Evolutionary conservation across 2,888 invertebrate species (phyloP).

Genomic region (Drosophila algonquin): DNA sequence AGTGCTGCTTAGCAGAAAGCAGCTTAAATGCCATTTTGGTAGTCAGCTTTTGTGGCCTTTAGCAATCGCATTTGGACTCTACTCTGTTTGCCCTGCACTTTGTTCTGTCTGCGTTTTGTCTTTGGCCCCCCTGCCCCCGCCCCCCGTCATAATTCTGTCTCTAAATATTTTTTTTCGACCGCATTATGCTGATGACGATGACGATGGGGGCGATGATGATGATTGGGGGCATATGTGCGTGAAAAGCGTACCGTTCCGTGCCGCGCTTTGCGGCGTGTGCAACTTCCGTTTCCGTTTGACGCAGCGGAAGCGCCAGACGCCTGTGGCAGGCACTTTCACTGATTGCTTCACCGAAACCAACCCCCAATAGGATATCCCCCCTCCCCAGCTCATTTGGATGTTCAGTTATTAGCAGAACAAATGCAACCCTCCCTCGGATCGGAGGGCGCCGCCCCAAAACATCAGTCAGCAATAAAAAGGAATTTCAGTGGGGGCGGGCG

Average conservation of each 20-base stretch:
- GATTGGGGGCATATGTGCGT: constrained; percentile 68
- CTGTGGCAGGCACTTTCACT: constrained; percentile 69
- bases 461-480: constrained; percentile 27
- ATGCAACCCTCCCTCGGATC: constrained; percentile 10
- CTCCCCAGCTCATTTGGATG: constrained; percentile 18
- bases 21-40: constrained; percentile 55
- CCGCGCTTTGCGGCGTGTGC: constrained; percentile 37
- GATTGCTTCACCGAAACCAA: constrained; percentile 45
- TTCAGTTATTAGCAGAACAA: constrained; percentile 33
- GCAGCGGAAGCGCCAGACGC: constrained; percentile 65
- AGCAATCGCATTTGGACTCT: constrained; percentile 25
- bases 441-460: constrained; percentile 1
- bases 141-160: constrained; percentile 60
- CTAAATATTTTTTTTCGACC: constrained; percentile 59
- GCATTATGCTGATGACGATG: constrained; percentile 55
- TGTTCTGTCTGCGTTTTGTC: constrained; percentile 26
- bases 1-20: constrained; percentile 54
- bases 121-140: constrained; percentile 16
- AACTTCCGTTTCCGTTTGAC: constrained; percentile 65
- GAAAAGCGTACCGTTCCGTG: constrained; percentile 44
- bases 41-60: constrained; percentile 51
- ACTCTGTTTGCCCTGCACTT: constrained; percentile 17
- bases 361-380: constrained; percentile 11
- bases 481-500: constrained; percentile 9
- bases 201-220: constrained; percentile 47